Base-by-base conservation (phyloP, 1,140 invertebrate species). In the Spodoptera frugiperda region DNA sequence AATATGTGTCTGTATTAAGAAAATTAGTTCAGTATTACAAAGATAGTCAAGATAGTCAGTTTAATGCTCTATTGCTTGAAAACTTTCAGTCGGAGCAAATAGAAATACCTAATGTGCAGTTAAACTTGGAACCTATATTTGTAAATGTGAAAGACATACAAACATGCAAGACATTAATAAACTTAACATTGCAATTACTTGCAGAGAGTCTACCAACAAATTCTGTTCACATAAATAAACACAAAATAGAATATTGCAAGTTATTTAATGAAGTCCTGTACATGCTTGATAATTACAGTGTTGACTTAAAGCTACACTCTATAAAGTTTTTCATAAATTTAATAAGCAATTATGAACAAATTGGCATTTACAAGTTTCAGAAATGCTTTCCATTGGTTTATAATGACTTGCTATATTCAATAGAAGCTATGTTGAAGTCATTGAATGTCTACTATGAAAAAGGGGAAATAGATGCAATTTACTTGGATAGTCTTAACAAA, bases 101-200 rank as follows among this genome's bases (percentile, higher is more conserved):
- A 70, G 77, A 88, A 54, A 91, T 94, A 71, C 89, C 94, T 55
- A 87, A 89, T 84, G 83, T 89, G 10, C 87, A 93, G 71, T 81
- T 96, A 12, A 91, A 95, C 82, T 90, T 95, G 73, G 89, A 91
- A 53, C 89, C 93, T 54, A 92, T 94, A 65, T 88, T 82, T 88
- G 89, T 94, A 6, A 76, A 78, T 73, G 81, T 94, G 0, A 82
- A 86, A 53, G 80, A 92, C 82, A 79, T 88, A n/a, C 76, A 83
- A 67, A 88, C 84, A 68, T 91, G 89, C 76, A 89, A 88, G 79
- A 84, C 73, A 51, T 79, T 94, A 53, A 91, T 94, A 49, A 83
- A 89, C 80, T 77, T 91, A 70, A 84, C 83, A 33, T 79, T 93
- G 14, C 83, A 92, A 70, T 49, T 93, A 11, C 70, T 93, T 59